Conservation (phyloP, 2,888 invertebrate genomes). For the Drosophila paramelanica region DNA sequence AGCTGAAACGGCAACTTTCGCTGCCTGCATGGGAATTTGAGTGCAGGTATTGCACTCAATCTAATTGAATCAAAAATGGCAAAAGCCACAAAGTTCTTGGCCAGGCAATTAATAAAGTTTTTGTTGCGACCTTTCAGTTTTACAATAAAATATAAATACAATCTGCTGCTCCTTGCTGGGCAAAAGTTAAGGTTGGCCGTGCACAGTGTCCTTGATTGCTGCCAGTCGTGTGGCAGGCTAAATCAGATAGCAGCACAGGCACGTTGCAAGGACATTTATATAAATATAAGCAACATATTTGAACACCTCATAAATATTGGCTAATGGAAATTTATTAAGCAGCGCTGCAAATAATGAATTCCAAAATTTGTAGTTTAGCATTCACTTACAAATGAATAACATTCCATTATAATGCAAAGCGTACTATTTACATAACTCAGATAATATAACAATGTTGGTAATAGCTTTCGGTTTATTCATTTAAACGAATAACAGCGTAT, state of each 20-base stretch:
- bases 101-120: constrained; percentile 55
- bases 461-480: no score
- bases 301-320: not conserved
- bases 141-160: constrained; percentile 30
- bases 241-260: not conserved
- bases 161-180: constrained; percentile 20
- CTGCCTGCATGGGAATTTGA: constrained; percentile 14
- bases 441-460: no score
- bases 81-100: constrained; percentile 30
- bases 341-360: not conserved
- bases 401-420: no score
- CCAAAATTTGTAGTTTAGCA: not conserved
- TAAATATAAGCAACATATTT: not conserved
- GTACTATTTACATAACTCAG: no score
- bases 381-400: no score
- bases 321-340: not conserved
- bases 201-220: constrained; percentile 3
- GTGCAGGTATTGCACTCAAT: constrained; percentile 35
- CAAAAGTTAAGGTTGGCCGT: constrained; percentile 7
- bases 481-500: no score
- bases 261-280: not conserved
- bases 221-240: not conserved
- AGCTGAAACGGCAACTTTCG: constrained; percentile 45
- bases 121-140: constrained; percentile 20
- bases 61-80: constrained; percentile 46